Conservation (phyloP, 1,140 invertebrate genomes). For the Pseudomyrmex pallidus region DNA sequence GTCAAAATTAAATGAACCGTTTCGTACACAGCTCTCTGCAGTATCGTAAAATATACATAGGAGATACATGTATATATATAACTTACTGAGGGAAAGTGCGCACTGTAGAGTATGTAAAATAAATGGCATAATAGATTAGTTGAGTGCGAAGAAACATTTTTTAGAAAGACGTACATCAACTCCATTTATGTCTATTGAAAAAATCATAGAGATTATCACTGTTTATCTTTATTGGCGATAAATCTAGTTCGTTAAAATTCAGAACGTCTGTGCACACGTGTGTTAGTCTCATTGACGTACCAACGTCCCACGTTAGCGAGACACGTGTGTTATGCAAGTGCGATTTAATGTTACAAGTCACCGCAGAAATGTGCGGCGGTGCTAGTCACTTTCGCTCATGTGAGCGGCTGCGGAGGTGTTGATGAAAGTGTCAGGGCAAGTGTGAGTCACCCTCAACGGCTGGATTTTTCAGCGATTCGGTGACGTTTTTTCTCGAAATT, state of each 20-base stretch:
- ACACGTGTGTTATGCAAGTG: slow-evolving; percentile 48
- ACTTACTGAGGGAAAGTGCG: neutral
- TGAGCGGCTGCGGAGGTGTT: slow-evolving; percentile 51
- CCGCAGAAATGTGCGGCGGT: slow-evolving; percentile 38
- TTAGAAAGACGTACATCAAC: no score
- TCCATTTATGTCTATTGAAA: no score
- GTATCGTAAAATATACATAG: no score
- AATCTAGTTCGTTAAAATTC: neutral
- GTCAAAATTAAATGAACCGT: no score
- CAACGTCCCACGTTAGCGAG: slow-evolving; percentile 15
- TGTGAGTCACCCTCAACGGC: slow-evolving; percentile 58
- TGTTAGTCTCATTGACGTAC: neutral
- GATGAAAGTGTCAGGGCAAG: slow-evolving; percentile 58
- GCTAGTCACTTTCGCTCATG: slow-evolving; percentile 64
- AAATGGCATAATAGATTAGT: no score
- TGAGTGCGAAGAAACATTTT: no score
- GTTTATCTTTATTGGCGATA: no score
- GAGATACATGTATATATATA: neutral
- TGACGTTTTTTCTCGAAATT: neutral
- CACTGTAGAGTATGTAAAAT: no score
- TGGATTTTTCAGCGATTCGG: slow-evolving; percentile 32
- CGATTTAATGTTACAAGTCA: slow-evolving; percentile 48
- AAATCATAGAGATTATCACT: no score
- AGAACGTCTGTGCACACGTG: neutral
- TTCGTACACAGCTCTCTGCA: no score